Evolutionary conservation across 2,888 invertebrate species (phyloP).

Genomic region (Eugnorisma glareosa): DNA sequence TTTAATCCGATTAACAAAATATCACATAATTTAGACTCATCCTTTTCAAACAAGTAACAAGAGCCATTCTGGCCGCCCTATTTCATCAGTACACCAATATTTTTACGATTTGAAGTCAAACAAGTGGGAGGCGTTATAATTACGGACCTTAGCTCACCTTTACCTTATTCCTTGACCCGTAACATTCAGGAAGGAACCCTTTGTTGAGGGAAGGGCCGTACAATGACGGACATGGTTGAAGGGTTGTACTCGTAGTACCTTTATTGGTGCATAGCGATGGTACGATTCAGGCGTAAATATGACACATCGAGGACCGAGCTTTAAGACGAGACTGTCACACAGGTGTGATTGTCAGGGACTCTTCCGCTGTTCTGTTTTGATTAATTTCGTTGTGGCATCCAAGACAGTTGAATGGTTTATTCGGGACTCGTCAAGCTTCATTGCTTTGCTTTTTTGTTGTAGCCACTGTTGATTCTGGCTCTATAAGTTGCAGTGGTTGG

Average conservation of each 20-base stretch:
- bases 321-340: no score
- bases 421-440: neutral
- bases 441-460: neutral
- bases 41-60: constrained; percentile 10
- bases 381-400: neutral
- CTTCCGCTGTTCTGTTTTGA: neutral
- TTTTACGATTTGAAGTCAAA: constrained; percentile 34
- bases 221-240: constrained; percentile 21
- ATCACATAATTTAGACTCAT: constrained; percentile 18
- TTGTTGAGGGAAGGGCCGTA: constrained; percentile 29
- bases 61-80: neutral
- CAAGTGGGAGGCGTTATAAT: constrained; percentile 23
- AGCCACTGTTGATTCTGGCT: neutral
- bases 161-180: constrained; percentile 46
- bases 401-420: neutral
- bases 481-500: neutral
- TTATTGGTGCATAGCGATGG: constrained; percentile 22
- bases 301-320: neutral
- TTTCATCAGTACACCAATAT: constrained; percentile 9
- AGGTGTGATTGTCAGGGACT: neutral
- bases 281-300: constrained; percentile 7
- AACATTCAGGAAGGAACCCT: constrained; percentile 53
- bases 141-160: constrained; percentile 36
- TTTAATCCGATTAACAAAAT: constrained; percentile 16
- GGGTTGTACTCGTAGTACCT: constrained; percentile 32